Base-by-base conservation (phyloP, 2,797 vertebrate genomes). In the Brotula barbata region DNA sequence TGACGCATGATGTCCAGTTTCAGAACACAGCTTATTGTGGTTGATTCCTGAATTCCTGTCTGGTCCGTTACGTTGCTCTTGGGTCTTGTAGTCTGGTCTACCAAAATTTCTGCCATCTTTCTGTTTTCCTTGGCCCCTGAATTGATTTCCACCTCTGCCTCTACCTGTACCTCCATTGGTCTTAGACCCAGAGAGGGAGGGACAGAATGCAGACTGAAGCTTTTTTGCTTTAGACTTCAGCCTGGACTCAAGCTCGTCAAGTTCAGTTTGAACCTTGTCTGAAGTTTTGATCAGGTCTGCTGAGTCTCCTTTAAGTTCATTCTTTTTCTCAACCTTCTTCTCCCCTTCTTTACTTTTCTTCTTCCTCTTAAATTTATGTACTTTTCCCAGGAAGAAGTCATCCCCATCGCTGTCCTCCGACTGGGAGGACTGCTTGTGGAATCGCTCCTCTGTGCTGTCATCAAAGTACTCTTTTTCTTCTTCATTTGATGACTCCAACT, bases 391-490 rank as follows among this genome's bases (percentile, higher is more conserved):
- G 60, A 99, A 99, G 85, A 99, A 99, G 75, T 95, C 94, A 15
- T 95, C 58, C 0, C 89, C 89, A 0, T 94, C 94, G 25, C 91
- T 92, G 47, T 92, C 91, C 57, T 95, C 96, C 13, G 95, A 96
- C 64, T 90, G 80, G 23, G 96, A 96, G 0, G 95, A 93, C 66
- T 95, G 93, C 58, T 94, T 95, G 70, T 80, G 91, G 88, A 98
- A 99, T 5, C 97, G 94, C 63, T 99, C 96, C 76, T 99, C 96
- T 1, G 96, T 99, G 81, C 96, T 98, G 78, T 99, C 97, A 51
- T 98, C 96, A 65, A 96, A 99, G 78, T 96, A 96, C 14, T 95
- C 92, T 58, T 93, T 91, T 34, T 92, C 89, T 45, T 93, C 90
- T 23, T 79, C 83, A 28, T 82, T 70, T 0, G 85, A 89, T 15